A percentile compares a stretch with the other conserved stretches of the same genome.
Evolutionary conservation across 2,797 vertebrate genomes (phyloP).

Genomic region (Eulemur rubriventer): DNA sequence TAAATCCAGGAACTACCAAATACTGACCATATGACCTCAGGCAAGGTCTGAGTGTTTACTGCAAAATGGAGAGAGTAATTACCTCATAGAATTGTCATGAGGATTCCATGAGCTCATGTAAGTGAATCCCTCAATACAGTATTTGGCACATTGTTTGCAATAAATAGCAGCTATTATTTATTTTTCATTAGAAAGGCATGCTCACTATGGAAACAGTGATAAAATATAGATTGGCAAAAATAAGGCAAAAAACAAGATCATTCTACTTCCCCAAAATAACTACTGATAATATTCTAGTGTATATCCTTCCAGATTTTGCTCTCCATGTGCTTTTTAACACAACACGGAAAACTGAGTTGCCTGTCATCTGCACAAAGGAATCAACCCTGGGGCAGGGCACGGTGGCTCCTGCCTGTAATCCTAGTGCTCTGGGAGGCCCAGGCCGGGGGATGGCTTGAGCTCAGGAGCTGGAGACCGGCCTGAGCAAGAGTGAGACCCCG

Average conservation of each 20-base stretch:
- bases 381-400: not conserved
- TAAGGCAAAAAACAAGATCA: not conserved
- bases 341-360: not conserved
- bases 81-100: not conserved
- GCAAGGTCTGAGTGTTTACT: not conserved
- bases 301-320: not conserved
- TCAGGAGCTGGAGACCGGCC: too few species aligned
- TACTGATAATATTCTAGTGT: not conserved
- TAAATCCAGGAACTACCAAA: not conserved
- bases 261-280: not conserved
- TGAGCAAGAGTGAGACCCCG: too few species aligned
- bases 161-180: not conserved
- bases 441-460: too few species aligned
- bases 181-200: not conserved
- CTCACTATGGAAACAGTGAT: not conserved
- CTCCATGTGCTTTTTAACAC: not conserved
- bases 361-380: not conserved
- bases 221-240: not conserved
- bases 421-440: too few species aligned
- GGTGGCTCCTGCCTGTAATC: too few species aligned
- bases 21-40: not conserved
- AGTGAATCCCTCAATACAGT: not conserved
- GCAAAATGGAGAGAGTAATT: not conserved
- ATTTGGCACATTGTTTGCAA: not conserved
- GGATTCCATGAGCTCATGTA: not conserved